Conservation (phyloP, 1,140 invertebrate genomes). For the Neodiprion pinetum region DNA sequence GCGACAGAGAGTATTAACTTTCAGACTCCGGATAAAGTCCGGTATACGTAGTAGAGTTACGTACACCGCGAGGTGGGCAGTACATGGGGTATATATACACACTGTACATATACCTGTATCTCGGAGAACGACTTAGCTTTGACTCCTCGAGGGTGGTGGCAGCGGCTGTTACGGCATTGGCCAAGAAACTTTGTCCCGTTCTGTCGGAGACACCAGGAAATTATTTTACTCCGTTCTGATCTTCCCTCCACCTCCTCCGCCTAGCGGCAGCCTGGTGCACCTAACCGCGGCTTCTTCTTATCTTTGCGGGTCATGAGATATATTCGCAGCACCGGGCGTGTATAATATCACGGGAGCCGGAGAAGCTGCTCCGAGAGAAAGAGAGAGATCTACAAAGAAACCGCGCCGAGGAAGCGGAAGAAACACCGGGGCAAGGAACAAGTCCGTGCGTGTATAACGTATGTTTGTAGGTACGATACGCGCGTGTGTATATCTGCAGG, state of each 20-base stretch:
- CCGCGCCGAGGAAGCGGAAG: too few relatives aligned
- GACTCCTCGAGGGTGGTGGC: not conserved
- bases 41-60: not conserved
- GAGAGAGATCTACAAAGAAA: not conserved
- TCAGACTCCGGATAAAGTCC: not conserved
- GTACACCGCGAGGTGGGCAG: not conserved
- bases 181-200: constrained; percentile 54
- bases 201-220: constrained; percentile 54
- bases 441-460: too few relatives aligned
- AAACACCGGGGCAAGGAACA: too few relatives aligned
- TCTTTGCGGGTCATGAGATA: constrained; percentile 6
- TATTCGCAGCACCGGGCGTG: too few relatives aligned
- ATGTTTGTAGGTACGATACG: too few relatives aligned
- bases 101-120: not conserved
- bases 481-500: too few relatives aligned
- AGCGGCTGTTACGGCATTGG: constrained; percentile 24
- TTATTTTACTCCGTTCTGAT: constrained; percentile 47
- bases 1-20: not conserved
- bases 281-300: constrained; percentile 8
- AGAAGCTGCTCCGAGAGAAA: not conserved
- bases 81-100: not conserved
- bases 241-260: not conserved
- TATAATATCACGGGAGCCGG: not conserved
- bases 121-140: not conserved
- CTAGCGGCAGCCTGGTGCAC: too few relatives aligned